These are phyloP conservation scores for Galaxias olidus DNA, from an alignment of 2,797 vertebrate genomes.

Conservation along the genomic window DNA sequence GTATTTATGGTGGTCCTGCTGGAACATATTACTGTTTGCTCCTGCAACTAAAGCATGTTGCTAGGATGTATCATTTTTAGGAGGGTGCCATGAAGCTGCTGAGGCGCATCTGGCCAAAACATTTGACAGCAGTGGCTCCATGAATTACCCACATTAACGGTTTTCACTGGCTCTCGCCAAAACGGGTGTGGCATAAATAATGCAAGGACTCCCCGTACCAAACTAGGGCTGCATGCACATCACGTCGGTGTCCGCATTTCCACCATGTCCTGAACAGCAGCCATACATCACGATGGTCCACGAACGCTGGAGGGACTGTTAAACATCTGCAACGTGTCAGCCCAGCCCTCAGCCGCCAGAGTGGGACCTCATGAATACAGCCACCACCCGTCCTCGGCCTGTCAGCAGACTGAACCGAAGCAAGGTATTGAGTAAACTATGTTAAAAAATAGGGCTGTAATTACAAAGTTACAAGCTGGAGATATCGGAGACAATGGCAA, in stretches of 20 bases:
- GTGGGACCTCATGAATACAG: slow-evolving; percentile 16
- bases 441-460: slow-evolving; percentile 23
- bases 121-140: slow-evolving; percentile 55
- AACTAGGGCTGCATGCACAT: slow-evolving; percentile 61
- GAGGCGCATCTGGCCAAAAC: slow-evolving; percentile 8
- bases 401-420: not conserved
- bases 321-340: slow-evolving; percentile 50
- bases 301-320: slow-evolving; percentile 47
- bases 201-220: slow-evolving; percentile 64
- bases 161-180: slow-evolving; percentile 60
- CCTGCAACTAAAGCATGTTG: slow-evolving; percentile 19
- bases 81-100: slow-evolving; percentile 36
- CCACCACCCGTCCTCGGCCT: not conserved
- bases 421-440: not conserved
- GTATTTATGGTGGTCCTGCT: slow-evolving; percentile 11
- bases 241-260: slow-evolving; percentile 53
- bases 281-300: slow-evolving; percentile 48
- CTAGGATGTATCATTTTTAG: slow-evolving; percentile 22
- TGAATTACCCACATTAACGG: slow-evolving; percentile 69
- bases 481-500: not conserved
- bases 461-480: slow-evolving; percentile 1
- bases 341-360: slow-evolving; percentile 41
- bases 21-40: slow-evolving; percentile 9
- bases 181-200: slow-evolving; percentile 72
- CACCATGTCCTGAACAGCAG: slow-evolving; percentile 49